These are phyloP conservation scores for Beris chalybata DNA, from an alignment of 2,888 invertebrate genomes.

Conservation along the genomic window DNA sequence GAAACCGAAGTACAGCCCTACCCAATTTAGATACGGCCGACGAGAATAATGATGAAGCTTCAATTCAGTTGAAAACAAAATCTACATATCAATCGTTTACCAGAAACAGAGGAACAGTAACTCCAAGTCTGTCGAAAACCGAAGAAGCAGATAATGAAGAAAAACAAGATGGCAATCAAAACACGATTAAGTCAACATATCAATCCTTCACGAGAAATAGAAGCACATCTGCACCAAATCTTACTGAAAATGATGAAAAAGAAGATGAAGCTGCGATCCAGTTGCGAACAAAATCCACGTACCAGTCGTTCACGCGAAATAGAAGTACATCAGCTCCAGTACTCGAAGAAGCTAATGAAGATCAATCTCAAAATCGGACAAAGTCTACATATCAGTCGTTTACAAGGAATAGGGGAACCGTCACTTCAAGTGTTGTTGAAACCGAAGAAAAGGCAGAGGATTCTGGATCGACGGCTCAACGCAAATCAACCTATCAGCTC, in stretches of 20 bases:
- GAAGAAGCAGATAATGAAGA: slow-evolving; percentile 40
- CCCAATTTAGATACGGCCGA: slow-evolving; percentile 23
- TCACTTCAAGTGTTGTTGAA: not conserved
- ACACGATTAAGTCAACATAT: slow-evolving; percentile 41
- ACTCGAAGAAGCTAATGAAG: slow-evolving; percentile 14
- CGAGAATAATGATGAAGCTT: slow-evolving; percentile 38
- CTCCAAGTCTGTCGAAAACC: slow-evolving; percentile 41
- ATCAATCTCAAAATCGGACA: slow-evolving; percentile 6
- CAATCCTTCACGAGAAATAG: slow-evolving; percentile 74
- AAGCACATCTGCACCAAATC: slow-evolving; percentile 58
- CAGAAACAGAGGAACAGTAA: not conserved
- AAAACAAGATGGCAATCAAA: slow-evolving; percentile 24
- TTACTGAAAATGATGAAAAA: slow-evolving; percentile 37
- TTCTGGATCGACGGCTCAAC: not conserved
- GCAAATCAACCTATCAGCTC: not conserved
- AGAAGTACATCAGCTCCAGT: slow-evolving; percentile 45
- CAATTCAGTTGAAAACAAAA: not conserved
- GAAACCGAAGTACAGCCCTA: not conserved
- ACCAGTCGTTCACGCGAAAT: slow-evolving; percentile 47
- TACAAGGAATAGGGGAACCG: slow-evolving; percentile 8
- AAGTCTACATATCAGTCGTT: too few species aligned
- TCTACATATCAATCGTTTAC: slow-evolving; percentile 1
- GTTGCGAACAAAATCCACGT: slow-evolving; percentile 42
- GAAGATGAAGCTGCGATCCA: slow-evolving; percentile 31
- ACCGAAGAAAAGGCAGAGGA: not conserved